Conservation (phyloP, 2,797 vertebrate species). For the Otolemur crassicaudatus region DNA sequence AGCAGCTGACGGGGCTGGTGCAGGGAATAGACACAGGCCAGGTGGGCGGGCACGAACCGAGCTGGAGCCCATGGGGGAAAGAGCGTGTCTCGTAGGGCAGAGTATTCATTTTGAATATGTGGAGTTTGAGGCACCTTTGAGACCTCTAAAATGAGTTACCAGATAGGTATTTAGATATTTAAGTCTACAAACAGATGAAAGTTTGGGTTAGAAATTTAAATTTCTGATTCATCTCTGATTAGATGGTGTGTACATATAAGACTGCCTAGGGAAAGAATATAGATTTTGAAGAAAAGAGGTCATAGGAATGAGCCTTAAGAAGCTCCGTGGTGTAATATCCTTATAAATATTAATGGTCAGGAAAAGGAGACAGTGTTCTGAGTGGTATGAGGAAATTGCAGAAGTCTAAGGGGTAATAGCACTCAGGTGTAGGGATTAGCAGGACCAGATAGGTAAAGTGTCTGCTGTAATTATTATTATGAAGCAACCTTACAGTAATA, state of each 20-base stretch:
- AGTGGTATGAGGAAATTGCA: neutral
- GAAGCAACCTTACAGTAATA: neutral
- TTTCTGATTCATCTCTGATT: neutral
- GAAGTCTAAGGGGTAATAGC: neutral
- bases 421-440: neutral
- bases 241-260: neutral
- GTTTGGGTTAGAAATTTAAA: neutral
- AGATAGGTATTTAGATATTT: neutral
- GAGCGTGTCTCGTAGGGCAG: neutral
- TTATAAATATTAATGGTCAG: neutral
- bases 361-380: neutral
- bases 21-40: neutral
- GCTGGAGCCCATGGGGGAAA: neutral
- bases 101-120: neutral
- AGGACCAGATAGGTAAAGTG: neutral
- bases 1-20: too few species aligned
- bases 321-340: neutral
- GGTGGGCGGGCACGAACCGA: neutral
- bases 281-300: neutral
- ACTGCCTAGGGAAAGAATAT: neutral
- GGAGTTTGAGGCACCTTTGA: neutral
- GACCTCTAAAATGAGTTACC: neutral
- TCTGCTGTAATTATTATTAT: neutral
- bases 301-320: neutral
- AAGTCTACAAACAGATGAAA: neutral